Conservation (phyloP, 2,113 vertebrate species). For the Octodon degus region DNA sequence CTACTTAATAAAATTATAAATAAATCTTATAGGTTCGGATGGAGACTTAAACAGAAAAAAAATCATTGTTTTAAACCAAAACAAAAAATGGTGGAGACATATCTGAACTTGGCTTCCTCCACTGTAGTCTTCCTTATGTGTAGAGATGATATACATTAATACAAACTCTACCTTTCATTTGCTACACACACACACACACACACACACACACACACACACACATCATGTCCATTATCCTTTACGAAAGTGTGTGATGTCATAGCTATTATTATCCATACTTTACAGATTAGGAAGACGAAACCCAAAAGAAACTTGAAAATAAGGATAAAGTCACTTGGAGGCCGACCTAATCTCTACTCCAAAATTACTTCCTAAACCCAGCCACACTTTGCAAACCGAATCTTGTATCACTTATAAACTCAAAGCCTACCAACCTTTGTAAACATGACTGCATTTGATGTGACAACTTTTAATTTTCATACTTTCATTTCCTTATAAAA, state of each 20-base stretch:
- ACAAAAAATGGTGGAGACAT: not conserved
- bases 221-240: not conserved
- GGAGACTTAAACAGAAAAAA: not conserved
- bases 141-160: not conserved
- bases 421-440: not conserved
- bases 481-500: not conserved
- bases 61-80: not conserved
- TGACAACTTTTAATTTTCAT: not conserved
- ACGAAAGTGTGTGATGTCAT: not conserved
- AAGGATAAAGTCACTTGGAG: not conserved
- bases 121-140: not conserved
- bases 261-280: not conserved
- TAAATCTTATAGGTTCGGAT: not conserved
- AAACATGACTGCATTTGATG: not conserved
- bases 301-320: not conserved
- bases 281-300: not conserved
- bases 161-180: not conserved
- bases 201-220: too few species aligned
- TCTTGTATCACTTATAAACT: not conserved
- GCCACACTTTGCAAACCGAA: not conserved
- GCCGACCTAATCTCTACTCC: not conserved
- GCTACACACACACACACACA: too few species aligned
- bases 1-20: not conserved
- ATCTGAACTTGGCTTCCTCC: not conserved
- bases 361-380: not conserved